Base-by-base conservation (phyloP, 2,888 invertebrate species). In the Hedya salicella region DNA sequence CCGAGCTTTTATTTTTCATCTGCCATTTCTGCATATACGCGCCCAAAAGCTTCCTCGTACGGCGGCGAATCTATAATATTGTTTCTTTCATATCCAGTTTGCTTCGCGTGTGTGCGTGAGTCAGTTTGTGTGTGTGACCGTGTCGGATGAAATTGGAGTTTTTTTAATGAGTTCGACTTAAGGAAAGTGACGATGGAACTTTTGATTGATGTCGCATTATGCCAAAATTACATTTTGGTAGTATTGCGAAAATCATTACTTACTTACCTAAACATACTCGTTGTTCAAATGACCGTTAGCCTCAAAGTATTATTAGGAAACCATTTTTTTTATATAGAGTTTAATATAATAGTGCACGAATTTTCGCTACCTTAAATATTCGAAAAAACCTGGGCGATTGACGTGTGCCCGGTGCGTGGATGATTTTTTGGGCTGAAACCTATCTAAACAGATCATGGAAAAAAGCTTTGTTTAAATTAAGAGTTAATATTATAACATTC, bases 11-110 rank as follows among this genome's bases (percentile, higher is more conserved):
- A 44, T 54, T 52, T 66, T 69, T 69, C 70, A 75, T 87, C 82
- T 87, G 66, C 52, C n/a, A 63, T 65, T 17, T 66, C 50, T 39
- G 11, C 75, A 50, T 86, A 70, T 87, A 86, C 86, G 79, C 53
- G 59, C 62, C 60, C 56, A 73, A 81, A 85, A 83, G 82, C 83
- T 88, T 79, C 82, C 81, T 85, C 82, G 74, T 81, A 78, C 83
- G 76, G 73, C 72, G 74, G 82, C 83, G 80, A 87, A 88, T 86
- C 82, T 84, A 83, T 88, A 87, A 82, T 86, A 87, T 85, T 85
- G 87, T 85, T 83, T 81, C 88, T 85, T 85, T 87, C 87, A 82
- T 83, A 86, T 86, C 88, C 85, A 87, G 87, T 88, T 88, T 85
- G 80, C 79, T 78, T 75, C 78, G 68, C 30, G 67, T 62, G 70